phyloP scores from a whole-genome alignment of 2,797 vertebrate genomes.

The Pteronotus mesoamericanus region DNA sequence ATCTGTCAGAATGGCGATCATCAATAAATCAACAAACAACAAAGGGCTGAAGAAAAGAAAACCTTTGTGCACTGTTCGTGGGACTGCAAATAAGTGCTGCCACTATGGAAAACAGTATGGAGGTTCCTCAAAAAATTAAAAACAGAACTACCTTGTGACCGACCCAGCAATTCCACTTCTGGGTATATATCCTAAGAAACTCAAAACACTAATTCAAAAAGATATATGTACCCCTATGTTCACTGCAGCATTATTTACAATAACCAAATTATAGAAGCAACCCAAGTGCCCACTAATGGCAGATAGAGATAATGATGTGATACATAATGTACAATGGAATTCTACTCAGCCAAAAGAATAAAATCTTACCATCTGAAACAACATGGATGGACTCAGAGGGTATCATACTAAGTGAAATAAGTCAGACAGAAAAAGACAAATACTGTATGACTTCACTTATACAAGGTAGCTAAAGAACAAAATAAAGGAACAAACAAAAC shows the following conservation, averaged over 20 bases:
- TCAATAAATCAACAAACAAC: too few species aligned
- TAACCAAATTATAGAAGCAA: not conserved
- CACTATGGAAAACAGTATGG: too few species aligned
- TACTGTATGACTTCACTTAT: not conserved
- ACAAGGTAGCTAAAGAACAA: not conserved
- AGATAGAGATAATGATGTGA: not conserved
- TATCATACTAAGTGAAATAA: not conserved
- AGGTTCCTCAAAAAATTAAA: too few species aligned
- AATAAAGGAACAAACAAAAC: not conserved
- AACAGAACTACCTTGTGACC: not conserved
- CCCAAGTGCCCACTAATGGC: not conserved
- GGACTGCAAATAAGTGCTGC: too few species aligned
- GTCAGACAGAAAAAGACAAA: not conserved
- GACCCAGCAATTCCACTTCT: not conserved
- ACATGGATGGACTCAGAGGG: not conserved
- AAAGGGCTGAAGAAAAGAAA: too few species aligned
- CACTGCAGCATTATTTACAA: not conserved
- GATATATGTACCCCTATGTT: not conserved
- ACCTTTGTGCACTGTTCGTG: too few species aligned
- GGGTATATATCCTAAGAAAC: not conserved
- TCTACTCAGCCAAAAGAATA: not conserved
- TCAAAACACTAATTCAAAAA: not conserved
- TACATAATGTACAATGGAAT: not conserved
- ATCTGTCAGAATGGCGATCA: too few species aligned
- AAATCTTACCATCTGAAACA: not conserved